Evolutionary conservation across 2,113 vertebrate genomes (phyloP).

Genomic region (Ictidomys tridecemlineatus): DNA sequence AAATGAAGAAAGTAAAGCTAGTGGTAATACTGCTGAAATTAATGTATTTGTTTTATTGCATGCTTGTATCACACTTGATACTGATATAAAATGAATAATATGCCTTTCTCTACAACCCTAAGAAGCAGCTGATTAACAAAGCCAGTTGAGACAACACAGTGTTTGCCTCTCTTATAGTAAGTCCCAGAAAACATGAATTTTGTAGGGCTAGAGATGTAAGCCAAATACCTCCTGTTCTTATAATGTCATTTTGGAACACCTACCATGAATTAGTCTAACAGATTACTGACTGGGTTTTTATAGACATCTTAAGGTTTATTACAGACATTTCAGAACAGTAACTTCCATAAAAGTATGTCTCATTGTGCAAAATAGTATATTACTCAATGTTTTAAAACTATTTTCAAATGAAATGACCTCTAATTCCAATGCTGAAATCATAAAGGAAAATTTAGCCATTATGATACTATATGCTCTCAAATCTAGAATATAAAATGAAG

Average conservation of each 20-base stretch:
- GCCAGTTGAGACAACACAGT: neutral
- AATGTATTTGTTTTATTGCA: neutral
- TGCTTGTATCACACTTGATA: neutral
- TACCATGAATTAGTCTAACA: neutral
- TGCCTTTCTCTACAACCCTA: neutral
- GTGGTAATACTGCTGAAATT: neutral
- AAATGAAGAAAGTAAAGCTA: neutral
- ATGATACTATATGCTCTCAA: neutral
- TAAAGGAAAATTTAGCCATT: neutral
- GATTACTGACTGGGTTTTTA: neutral
- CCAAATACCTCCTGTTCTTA: neutral
- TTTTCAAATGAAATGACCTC: neutral
- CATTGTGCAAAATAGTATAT: neutral
- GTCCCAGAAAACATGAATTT: neutral
- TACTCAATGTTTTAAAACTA: neutral
- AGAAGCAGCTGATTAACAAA: neutral
- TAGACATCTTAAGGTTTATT: neutral
- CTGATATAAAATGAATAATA: neutral
- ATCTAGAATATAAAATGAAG: neutral
- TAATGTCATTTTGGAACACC: neutral
- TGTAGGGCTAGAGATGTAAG: slow-evolving; percentile 4
- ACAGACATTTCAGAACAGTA: neutral
- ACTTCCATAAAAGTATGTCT: neutral
- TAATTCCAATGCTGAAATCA: neutral
- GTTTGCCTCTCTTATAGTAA: neutral